These are phyloP conservation scores for Perca schrenkii DNA, from an alignment of 2,113 vertebrate genomes.

Conservation along the genomic window DNA sequence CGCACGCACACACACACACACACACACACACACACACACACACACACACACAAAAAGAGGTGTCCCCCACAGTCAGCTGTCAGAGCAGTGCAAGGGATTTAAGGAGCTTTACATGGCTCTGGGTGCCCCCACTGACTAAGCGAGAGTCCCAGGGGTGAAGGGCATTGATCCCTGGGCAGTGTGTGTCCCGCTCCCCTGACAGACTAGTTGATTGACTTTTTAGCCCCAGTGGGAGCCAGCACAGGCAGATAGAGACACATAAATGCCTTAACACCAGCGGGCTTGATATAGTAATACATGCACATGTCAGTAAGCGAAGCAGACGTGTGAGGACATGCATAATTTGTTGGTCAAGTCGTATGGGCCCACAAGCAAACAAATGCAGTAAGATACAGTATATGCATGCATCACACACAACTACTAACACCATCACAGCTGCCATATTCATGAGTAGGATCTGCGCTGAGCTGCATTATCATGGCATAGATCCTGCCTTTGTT, in stretches of 20 bases:
- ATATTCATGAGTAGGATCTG: constrained; percentile 78
- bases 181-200: constrained; percentile 71
- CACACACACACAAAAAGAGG: constrained; percentile 28
- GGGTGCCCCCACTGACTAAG: constrained; percentile 58
- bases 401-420: constrained; percentile 30
- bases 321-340: constrained; percentile 16
- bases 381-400: constrained; percentile 20
- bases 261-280: constrained; percentile 63
- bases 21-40: constrained; percentile 3
- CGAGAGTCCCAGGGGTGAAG: constrained; percentile 64
- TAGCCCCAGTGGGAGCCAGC: constrained; percentile 56
- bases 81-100: constrained; percentile 71
- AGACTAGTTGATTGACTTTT: constrained; percentile 82
- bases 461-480: constrained; percentile 67
- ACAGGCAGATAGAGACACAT: constrained; percentile 61
- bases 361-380: constrained; percentile 30
- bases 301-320: constrained; percentile 19
- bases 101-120: constrained; percentile 66
- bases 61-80: constrained; percentile 70
- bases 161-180: constrained; percentile 75
- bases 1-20: neutral
- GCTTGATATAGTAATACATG: constrained; percentile 11
- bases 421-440: constrained; percentile 59
- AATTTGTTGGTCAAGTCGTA: constrained; percentile 30
- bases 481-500: constrained; percentile 73